These are phyloP conservation scores for Sphinx pinastri DNA, from an alignment of 2,888 invertebrate species.

Conservation along the genomic window DNA sequence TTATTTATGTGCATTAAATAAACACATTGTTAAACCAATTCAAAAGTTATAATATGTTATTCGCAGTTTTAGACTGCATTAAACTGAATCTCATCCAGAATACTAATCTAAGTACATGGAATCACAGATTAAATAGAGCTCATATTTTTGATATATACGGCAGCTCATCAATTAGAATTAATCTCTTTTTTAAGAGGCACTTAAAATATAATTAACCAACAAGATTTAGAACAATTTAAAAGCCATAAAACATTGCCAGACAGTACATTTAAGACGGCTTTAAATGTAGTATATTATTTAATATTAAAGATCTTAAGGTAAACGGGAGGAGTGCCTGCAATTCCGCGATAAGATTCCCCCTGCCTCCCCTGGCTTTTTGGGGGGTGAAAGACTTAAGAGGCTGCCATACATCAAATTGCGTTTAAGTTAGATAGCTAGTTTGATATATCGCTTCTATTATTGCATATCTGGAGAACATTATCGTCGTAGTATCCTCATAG, in stretches of 20 bases:
- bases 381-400: constrained; percentile 76
- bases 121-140: too few relatives aligned
- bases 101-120: too few relatives aligned
- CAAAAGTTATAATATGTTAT: too few relatives aligned
- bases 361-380: constrained; percentile 65
- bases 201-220: constrained; percentile 32
- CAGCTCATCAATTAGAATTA: too few relatives aligned
- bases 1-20: too few relatives aligned
- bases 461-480: constrained; percentile 79
- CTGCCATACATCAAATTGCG: constrained; percentile 82
- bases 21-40: too few relatives aligned
- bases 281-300: constrained; percentile 81
- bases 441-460: constrained; percentile 81
- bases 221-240: constrained; percentile 32
- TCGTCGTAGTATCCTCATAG: constrained; percentile 52
- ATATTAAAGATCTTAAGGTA: constrained; percentile 84
- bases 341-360: constrained; percentile 79
- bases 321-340: constrained; percentile 80
- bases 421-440: constrained; percentile 82
- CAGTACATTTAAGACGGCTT: constrained; percentile 67
- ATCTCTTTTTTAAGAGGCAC: constrained; percentile 12
- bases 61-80: too few relatives aligned
- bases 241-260: constrained; percentile 62
- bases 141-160: too few relatives aligned
- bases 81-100: too few relatives aligned